Base-by-base conservation (phyloP, 1,140 invertebrate genomes). In the Pogonomyrmex barbatus region DNA sequence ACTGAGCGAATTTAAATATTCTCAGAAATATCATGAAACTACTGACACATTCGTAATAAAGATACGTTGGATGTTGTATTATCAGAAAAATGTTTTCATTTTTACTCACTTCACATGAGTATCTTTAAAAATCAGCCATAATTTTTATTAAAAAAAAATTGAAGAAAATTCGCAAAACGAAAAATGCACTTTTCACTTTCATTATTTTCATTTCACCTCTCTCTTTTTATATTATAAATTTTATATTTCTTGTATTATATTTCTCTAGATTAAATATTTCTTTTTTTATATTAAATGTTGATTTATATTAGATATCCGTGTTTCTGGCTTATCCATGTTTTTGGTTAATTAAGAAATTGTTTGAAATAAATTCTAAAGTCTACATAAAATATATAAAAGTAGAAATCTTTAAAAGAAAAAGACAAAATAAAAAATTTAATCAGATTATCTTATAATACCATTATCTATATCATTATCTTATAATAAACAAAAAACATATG, bases 291-390 rank as follows among this genome's bases (percentile, higher is more conserved):
- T 50, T 39, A 47, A 67, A 30, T 1, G 5, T 8, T 39, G 17
- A 12, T 24, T 58, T 30, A 24, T 24, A 24, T 24, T 24, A 24
- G 24, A 36, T 10, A 70, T 4, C 3, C 5, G 17, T 50, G 30
- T 30, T 50, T 50, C 33, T 71, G 4, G 30, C 24, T 52, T 10
- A 70, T 4, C 3, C 5, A 36, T 50, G 30, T 30, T 50, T 50
- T 52, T 71, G 4, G 30, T 71, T 52, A 0, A 50, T 6, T 36
- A 39, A 12, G 63, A 73, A 36, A 71, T 36, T 0, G 24, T 71
- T 54, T 52, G 54, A 71, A 71, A 54, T 71, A n/a, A 54, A 71
- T 50, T 68, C 5, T 9, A 68, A 70, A 36, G 2, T 1, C 24
- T 24, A 24, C 0, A 24, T 24, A 24, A 24, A 24, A 24, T 71